Conservation (phyloP, 2,797 vertebrate genomes). For the Clarias laeviceps region DNA sequence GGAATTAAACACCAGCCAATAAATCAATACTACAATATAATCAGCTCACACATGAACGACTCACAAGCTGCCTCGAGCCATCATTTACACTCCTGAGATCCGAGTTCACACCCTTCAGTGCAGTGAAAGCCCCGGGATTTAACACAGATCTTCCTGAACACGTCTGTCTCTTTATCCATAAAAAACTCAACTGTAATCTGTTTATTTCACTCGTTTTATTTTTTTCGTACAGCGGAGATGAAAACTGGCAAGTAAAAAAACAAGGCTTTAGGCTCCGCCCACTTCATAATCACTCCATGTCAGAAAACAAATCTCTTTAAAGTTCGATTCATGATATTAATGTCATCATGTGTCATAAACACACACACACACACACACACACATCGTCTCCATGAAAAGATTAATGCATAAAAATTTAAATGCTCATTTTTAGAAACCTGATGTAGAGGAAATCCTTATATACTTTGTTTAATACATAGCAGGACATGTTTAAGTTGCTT, state of each 20-base stretch:
- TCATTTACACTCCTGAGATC: background rate
- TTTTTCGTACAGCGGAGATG: background rate
- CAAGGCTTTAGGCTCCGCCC: background rate
- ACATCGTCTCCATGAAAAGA: background rate
- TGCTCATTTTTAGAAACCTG: background rate
- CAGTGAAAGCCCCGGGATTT: background rate
- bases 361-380: background rate
- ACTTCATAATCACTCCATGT: background rate
- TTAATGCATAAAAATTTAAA: background rate
- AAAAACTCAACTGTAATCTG: background rate
- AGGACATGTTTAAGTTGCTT: background rate
- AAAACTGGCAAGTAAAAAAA: background rate
- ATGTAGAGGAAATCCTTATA: background rate
- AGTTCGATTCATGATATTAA: background rate
- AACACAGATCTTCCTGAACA: background rate
- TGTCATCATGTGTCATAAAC: background rate
- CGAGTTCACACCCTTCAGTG: background rate
- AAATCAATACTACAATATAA: background rate
- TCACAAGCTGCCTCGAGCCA: background rate
- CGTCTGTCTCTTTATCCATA: background rate
- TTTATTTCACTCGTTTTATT: background rate
- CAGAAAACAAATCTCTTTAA: background rate
- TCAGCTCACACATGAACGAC: background rate
- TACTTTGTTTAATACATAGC: background rate
- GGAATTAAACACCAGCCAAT: slow-evolving; percentile 3